Evolutionary conservation across 2,797 vertebrate species (phyloP), one percentile per base, ranked within the genome.

Genomic region (Bovichtus diacanthus): DNA sequence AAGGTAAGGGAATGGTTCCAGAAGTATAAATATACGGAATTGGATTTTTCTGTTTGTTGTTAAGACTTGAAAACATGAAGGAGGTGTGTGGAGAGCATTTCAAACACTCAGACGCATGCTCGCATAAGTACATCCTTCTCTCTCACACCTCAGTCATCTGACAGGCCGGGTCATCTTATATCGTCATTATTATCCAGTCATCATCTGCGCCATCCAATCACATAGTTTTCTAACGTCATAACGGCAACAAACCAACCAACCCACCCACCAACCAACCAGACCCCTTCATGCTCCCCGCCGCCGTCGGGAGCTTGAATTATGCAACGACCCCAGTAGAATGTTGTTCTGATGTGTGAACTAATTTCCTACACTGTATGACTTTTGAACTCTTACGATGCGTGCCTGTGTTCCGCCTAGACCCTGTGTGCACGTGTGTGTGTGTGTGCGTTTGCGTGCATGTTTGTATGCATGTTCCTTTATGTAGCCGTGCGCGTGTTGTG

Each of bases 281-380:
- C 92, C 94, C 94, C 90, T 91, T 93, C 95, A 94, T 82, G 91
- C 93, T 93, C 91, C 93, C 90, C 66, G 66, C 90, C 73, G 81
- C 89, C 75, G 92, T 87, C 73, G 89, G 94, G 94, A 93, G 93
- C 93, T 93, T 92, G 92, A 94, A 92, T 95, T 95, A 95, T 95
- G 94, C 94, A 95, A 95, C 92, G 94, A 96, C 94, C 94, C 94
- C 93, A 92, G 92, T 94, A 95, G 95, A 95, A 95, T 95, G 94
- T 95, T 93, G 88, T 95, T 95, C 92, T 93, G 91, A 94, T 85
- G 92, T 94, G 92, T 91, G 92, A 92, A 93, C 87, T 92, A 85
- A 93, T 95, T 93, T 95, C 93, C 92, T 94, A 89, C 92, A 90
- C 93, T 90, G 91, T 93, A 87, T 90, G 92, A 94, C 92, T 92